Evolutionary conservation across 2,797 vertebrate species (phyloP).

Genomic region (Natrix natrix): DNA sequence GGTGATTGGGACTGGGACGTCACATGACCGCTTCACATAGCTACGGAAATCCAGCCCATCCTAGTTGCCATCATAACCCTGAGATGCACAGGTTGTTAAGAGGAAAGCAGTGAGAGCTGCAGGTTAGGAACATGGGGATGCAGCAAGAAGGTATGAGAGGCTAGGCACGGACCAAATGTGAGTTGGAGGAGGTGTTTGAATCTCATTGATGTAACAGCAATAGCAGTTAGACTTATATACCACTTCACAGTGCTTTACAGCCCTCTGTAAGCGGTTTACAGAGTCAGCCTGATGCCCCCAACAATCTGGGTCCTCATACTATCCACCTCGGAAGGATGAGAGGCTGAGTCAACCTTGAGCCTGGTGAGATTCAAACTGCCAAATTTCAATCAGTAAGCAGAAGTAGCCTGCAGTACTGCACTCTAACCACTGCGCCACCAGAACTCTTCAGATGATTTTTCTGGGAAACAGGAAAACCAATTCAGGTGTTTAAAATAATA

Average conservation of each 20-base stretch:
- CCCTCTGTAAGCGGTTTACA: too few species aligned
- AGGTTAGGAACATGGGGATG: neutral
- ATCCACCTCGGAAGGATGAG: too few species aligned
- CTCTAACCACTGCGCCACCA: too few species aligned
- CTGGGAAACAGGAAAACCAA: neutral
- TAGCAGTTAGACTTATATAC: too few species aligned
- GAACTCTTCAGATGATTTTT: neutral
- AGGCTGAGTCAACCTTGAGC: too few species aligned
- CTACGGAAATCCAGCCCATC: neutral
- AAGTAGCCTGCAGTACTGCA: too few species aligned
- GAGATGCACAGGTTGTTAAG: neutral
- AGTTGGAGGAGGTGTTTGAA: neutral
- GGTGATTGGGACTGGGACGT: neutral
- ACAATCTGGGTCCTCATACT: too few species aligned
- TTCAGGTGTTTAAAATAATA: neutral
- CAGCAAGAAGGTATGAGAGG: neutral
- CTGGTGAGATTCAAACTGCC: too few species aligned
- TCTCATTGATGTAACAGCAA: neutral
- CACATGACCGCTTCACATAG: neutral
- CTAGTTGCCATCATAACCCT: neutral
- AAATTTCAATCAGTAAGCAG: too few species aligned
- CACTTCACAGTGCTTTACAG: too few species aligned
- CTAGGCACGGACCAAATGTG: neutral
- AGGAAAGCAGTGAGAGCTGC: neutral
- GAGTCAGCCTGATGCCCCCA: too few species aligned